Evolutionary conservation across 2,797 vertebrate genomes (phyloP), one percentile per base, ranked within the genome.

Genomic region (Crax fasciolata): DNA sequence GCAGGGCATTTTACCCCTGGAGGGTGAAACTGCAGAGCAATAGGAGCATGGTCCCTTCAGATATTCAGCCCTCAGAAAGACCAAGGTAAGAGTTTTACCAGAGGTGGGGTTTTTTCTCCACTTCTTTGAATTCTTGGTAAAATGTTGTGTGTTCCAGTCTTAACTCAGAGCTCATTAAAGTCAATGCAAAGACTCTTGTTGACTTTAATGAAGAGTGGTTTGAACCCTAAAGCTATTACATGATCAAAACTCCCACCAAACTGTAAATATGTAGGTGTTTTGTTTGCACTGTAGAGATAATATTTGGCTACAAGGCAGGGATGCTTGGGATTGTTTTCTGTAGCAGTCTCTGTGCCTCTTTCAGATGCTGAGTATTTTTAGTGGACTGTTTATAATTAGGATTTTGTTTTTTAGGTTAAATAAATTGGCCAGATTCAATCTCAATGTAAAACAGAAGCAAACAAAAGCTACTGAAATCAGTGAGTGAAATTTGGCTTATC

Each of bases 131-230:
- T 87, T 63, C 85, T 73, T 79, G 49, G 46, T 82, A 63, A 70
- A 82, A 73, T 27, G 32, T 44, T 94, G 12, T 52, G 7, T 41
- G 24, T 77, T 79, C 72, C 52, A 74, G 24, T 57, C 52, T 65
- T 82, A 48, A 46, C 54, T 93, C 77, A 82, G 52, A 84, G 80
- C 77, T 93, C 71, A 17, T 79, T 94, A 67, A 87, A 88, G 52
- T 87, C 63, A 74, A 35, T 71, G 80, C 57, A 87, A 84, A 94
- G 59, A 74, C 27, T 85, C 58, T 70, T 52, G 48, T 62, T 90
- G 92, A 61, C 52, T 96, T 95, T 89, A 91, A 94, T 88, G 54
- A 94, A 81, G 52, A 71, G 63, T 74, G 82, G 48, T 66, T 70
- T 91, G 80, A 95, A 82, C 49, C 63, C 52, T 93, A 38, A 86